Evolutionary conservation across 2,888 invertebrate genomes (phyloP).

Genomic region (Tinea semifulvella): DNA sequence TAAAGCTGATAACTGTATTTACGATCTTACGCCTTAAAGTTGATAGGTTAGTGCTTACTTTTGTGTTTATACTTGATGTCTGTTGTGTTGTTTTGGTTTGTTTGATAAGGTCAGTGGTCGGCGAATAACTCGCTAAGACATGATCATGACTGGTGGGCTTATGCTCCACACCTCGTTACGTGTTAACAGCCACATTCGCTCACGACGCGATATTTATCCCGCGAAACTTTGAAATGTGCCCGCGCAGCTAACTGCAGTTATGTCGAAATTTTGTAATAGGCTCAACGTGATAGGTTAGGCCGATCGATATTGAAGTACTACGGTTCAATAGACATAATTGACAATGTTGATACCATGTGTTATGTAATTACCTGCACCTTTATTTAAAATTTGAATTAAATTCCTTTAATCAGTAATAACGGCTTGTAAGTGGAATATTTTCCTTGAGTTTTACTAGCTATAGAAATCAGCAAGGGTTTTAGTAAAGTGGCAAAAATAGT

Average conservation of each 20-base stretch:
- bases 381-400: too few relatives aligned
- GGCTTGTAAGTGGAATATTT: too few relatives aligned
- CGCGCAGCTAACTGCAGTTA: constrained; percentile 26
- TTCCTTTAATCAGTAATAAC: too few relatives aligned
- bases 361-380: too few relatives aligned
- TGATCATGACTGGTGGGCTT: constrained; percentile 63
- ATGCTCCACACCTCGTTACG: constrained; percentile 65
- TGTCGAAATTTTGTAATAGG: constrained; percentile 48
- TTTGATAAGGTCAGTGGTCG: constrained; percentile 53
- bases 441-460: too few relatives aligned
- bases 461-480: too few relatives aligned
- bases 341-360: too few relatives aligned
- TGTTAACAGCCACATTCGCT: constrained; percentile 65
- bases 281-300: constrained; percentile 37
- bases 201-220: constrained; percentile 63
- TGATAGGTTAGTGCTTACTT: constrained; percentile 12
- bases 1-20: not conserved
- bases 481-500: too few relatives aligned
- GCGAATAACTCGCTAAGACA: constrained; percentile 62
- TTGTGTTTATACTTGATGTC: not conserved
- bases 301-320: constrained; percentile 13
- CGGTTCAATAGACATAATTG: too few relatives aligned
- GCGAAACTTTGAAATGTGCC: constrained; percentile 49
- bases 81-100: constrained; percentile 32
- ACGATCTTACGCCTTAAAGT: constrained; percentile 14